Evolutionary conservation across 92 coral and sea anemone genomes (phyloP).

Genomic region (Phenganax marumi): DNA sequence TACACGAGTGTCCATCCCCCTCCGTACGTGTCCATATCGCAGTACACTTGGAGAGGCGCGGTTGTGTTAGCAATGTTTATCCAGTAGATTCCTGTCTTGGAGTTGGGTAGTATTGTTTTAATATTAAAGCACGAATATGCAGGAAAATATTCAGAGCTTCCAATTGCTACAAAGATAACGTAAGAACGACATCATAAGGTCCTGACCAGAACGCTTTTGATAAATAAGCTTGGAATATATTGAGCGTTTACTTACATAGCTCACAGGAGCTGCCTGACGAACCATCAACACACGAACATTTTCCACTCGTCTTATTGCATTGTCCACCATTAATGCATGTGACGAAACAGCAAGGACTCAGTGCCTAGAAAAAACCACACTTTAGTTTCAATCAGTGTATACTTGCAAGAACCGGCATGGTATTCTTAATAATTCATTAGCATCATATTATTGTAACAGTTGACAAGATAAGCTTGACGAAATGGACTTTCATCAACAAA

Average conservation of each 20-base stretch:
- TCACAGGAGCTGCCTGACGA: not conserved
- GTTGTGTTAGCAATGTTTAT: not conserved
- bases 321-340: not conserved
- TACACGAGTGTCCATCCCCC: slow-evolving; percentile 26
- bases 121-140: not conserved
- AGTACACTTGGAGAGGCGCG: not conserved
- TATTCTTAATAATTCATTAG: too few relatives aligned
- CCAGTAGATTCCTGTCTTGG: not conserved
- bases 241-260: not conserved
- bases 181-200: not conserved
- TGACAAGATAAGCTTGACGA: too few relatives aligned
- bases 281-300: not conserved
- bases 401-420: not conserved
- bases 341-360: not conserved
- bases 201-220: not conserved
- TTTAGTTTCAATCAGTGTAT: not conserved
- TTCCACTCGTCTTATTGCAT: not conserved
- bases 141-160: not conserved
- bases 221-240: not conserved
- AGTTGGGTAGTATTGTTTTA: not conserved
- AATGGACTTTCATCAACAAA: too few relatives aligned
- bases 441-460: too few relatives aligned
- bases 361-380: not conserved
- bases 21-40: slow-evolving; percentile 16
- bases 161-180: not conserved